These are phyloP conservation scores for Hydroisotoma schaefferi DNA, from an alignment of 2,888 invertebrate species.

Conservation along the genomic window DNA sequence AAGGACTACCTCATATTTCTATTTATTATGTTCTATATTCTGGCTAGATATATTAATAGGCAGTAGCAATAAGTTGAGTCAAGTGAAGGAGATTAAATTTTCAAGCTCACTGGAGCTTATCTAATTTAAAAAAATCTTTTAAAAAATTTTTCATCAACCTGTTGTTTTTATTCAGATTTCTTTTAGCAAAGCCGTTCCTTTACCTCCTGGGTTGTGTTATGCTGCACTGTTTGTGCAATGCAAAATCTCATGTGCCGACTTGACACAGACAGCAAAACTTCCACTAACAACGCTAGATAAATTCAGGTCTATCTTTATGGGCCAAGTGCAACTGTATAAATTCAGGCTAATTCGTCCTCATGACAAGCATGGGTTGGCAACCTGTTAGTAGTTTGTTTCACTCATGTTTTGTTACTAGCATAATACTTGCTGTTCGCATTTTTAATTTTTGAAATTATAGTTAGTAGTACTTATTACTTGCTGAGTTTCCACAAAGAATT, in stretches of 20 bases:
- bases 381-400: neutral
- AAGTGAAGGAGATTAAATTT: neutral
- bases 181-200: too few species aligned
- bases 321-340: slow-evolving; percentile 35
- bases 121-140: slow-evolving; percentile 13
- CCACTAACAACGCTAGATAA: neutral
- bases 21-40: too few species aligned
- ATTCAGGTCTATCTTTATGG: slow-evolving; percentile 33
- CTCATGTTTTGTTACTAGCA: neutral
- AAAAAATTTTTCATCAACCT: slow-evolving; percentile 35
- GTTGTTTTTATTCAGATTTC: slow-evolving; percentile 25
- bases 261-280: neutral
- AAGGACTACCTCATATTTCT: too few species aligned
- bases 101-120: slow-evolving; percentile 8
- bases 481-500: neutral
- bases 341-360: slow-evolving; percentile 1
- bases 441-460: too few species aligned
- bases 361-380: neutral
- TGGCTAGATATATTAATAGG: too few species aligned
- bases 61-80: neutral
- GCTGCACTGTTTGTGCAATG: too few species aligned
- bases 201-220: too few species aligned
- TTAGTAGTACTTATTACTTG: too few species aligned
- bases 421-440: neutral
- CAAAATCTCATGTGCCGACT: neutral